Percentiles rank a stretch among this genome's conserved stretches.
Conservation (phyloP, 64 coral and sea anemone species). For the Stichodactyla mertensii region DNA sequence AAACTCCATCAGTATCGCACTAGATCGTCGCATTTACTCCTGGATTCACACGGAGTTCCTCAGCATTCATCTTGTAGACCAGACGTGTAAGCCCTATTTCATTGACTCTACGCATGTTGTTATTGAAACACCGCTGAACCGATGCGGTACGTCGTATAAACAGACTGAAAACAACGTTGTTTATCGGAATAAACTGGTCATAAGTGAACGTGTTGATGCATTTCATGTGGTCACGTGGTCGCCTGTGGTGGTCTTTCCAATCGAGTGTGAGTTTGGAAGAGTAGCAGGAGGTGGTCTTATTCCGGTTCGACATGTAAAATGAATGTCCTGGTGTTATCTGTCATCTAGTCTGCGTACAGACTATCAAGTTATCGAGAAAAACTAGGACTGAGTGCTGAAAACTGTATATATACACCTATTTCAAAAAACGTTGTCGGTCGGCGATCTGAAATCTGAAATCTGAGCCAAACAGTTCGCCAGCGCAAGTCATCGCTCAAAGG, state of each 20-base stretch:
- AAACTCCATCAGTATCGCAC: background rate
- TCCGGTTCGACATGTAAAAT: background rate
- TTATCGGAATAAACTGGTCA: background rate
- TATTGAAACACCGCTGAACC: slow-evolving; percentile 18
- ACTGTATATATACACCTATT: too few relatives aligned
- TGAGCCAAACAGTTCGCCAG: too few relatives aligned
- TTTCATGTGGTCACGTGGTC: slow-evolving; percentile 14
- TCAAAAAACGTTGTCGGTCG: too few relatives aligned
- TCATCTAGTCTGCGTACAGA: too few relatives aligned
- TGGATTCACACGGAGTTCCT: slow-evolving; percentile 11
- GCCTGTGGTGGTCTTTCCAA: background rate
- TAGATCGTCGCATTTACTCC: background rate
- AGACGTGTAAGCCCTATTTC: slow-evolving; percentile 29
- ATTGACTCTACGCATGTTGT: slow-evolving; percentile 13
- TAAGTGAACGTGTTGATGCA: slow-evolving; percentile 1
- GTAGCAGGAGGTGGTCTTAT: background rate
- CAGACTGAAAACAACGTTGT: background rate
- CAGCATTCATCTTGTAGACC: slow-evolving; percentile 18
- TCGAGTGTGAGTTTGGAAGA: background rate
- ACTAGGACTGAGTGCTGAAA: too few relatives aligned
- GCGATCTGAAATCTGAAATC: too few relatives aligned
- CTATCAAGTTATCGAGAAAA: too few relatives aligned
- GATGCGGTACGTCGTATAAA: slow-evolving; percentile 25
- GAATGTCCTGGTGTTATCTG: too few relatives aligned
- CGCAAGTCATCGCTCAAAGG: too few relatives aligned